A percentile compares a stretch with the other conserved stretches of the same genome.
These are phyloP conservation scores for Rattus norvegicus DNA, from an alignment of 2,113 vertebrate genomes.

Conservation along the genomic window DNA sequence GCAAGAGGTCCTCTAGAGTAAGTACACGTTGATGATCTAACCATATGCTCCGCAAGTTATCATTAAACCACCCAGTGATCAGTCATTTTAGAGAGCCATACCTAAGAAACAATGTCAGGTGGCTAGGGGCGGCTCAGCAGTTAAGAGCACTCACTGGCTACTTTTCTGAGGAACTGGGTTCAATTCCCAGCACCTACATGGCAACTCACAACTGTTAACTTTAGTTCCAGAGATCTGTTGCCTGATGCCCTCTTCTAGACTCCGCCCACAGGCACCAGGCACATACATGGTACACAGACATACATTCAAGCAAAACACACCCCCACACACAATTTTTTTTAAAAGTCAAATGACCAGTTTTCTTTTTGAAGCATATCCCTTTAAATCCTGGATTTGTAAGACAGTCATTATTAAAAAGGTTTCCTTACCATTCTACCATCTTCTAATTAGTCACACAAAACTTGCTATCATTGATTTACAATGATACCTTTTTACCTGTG, in stretches of 20 bases:
- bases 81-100: constrained; percentile 29
- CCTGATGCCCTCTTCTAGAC: neutral
- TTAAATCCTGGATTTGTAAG: neutral
- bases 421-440: neutral
- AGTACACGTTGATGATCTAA: neutral
- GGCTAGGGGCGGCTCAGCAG: neutral
- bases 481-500: neutral
- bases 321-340: neutral
- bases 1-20: neutral
- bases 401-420: neutral
- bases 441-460: constrained; percentile 41
- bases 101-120: constrained; percentile 11
- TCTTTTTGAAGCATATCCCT: neutral
- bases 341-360: neutral
- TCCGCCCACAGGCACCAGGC: neutral
- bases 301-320: neutral
- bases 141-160: neutral
- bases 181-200: neutral
- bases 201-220: neutral
- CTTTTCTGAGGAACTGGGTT: neutral
- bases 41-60: neutral
- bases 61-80: constrained; percentile 5
- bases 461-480: neutral
- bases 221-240: neutral
- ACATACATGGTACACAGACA: neutral